Evolutionary conservation across 2,797 vertebrate species (phyloP).

Genomic region (Coregonus sp.): DNA sequence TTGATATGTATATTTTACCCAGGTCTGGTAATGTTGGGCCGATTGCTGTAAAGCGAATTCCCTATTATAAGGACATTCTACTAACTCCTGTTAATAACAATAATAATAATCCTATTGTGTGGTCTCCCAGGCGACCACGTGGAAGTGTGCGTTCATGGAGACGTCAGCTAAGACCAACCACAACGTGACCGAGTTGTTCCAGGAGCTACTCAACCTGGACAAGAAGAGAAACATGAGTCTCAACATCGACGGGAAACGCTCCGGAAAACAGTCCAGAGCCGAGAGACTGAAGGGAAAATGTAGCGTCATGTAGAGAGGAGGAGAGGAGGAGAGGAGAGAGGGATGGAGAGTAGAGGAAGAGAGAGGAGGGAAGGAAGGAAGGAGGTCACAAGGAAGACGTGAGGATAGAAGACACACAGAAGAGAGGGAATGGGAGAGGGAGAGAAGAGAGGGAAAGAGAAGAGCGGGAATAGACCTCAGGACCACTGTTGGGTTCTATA

Average conservation of each 20-base stretch:
- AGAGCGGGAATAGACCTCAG: not conserved
- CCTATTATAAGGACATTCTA: not conserved
- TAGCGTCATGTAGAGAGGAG: conserved; percentile 84
- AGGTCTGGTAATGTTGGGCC: not conserved
- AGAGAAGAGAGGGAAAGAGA: not conserved
- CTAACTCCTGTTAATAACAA: no score
- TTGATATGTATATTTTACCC: not conserved
- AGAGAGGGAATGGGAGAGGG: not conserved
- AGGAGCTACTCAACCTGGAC: conserved; percentile 96
- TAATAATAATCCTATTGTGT: not conserved
- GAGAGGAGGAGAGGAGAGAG: conserved; percentile 21
- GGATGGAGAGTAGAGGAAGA: conserved; percentile 19
- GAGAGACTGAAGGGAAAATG: conserved; percentile 97
- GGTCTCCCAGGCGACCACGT: conserved; percentile 81
- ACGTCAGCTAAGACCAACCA: conserved; percentile 98
- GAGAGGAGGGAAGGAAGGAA: not conserved
- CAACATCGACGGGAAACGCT: conserved; percentile 91
- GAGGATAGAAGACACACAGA: not conserved
- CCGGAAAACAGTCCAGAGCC: conserved; percentile 91
- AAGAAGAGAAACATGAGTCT: conserved; percentile 94
- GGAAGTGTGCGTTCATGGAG: conserved; percentile 99
- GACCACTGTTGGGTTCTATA: not conserved
- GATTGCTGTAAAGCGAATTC: not conserved
- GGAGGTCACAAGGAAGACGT: not conserved
- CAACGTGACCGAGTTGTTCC: conserved; percentile 97